Percentiles rank a stretch among this genome's conserved stretches.
phyloP scores from a whole-genome alignment of 2,113 vertebrate genomes.

The Chrysemys picta region DNA sequence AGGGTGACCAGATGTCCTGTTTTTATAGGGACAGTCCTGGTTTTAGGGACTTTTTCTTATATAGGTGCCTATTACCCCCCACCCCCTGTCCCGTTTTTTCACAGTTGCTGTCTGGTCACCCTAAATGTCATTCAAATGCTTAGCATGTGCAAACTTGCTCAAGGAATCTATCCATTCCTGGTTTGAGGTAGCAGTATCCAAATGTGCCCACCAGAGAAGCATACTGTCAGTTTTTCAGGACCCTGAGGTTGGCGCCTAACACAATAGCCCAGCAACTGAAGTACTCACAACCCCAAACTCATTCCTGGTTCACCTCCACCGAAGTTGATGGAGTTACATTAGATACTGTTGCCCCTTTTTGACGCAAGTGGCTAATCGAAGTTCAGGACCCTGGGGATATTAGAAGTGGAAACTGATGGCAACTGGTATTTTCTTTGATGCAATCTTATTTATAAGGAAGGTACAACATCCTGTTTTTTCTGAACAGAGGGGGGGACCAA shows the following conservation, averaged over 20 bases:
- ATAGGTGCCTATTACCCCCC: no score
- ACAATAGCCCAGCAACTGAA: not conserved
- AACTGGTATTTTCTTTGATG: not conserved
- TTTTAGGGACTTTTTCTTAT: no score
- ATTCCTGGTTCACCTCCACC: not conserved
- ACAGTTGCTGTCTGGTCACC: no score
- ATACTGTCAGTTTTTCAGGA: accelerated
- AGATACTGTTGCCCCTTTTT: not conserved
- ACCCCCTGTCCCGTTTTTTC: no score
- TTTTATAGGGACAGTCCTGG: no score
- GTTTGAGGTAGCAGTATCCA: not conserved
- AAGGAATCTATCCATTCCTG: not conserved
- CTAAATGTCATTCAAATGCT: not conserved
- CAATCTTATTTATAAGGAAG: not conserved
- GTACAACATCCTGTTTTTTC: not conserved
- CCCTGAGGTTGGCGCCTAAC: not conserved
- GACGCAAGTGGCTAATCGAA: not conserved
- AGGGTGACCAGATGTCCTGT: no score
- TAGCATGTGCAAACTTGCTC: not conserved
- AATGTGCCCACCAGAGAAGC: not conserved
- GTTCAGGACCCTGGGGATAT: not conserved
- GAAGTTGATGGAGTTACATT: not conserved
- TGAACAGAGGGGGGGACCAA: not conserved
- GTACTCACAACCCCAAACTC: not conserved
- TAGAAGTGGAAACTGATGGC: not conserved